Base-by-base conservation (phyloP, 1,140 invertebrate genomes). In the Heliconius himera region DNA sequence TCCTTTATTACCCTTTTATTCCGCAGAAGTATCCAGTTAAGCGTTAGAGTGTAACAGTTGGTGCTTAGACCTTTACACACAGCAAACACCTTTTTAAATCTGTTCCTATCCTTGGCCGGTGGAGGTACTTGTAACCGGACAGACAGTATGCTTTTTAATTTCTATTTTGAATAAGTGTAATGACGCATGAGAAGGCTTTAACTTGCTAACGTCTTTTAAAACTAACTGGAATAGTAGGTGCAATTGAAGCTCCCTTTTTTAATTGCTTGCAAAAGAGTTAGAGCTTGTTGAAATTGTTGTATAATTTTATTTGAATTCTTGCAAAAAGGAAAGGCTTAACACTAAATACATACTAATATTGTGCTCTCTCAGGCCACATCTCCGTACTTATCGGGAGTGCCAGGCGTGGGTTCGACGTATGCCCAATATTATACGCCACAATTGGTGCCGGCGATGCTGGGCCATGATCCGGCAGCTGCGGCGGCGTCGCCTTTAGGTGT, bases 341-440 rank as follows among this genome's bases (percentile, higher is more conserved):
- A 66, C 26, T 66, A 36, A n/a, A 26, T 73, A 5, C 22, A 60
- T 29, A 80, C 56, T 51, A 46, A 60, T 72, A 76, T 88, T 90
- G 86, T 93, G 87, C 29, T 66, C 60, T 78, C 79, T 82, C 95
- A 98, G 97, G 97, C 97, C 88, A 97, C 97, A 89, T 98, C 97
- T 94, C 97, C 98, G 85, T 98, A 98, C 95, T 96, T 98, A 95
- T 97, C 97, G 87, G 97, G 97, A 88, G 97, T 98, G 95, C 97
- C 97, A 88, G 96, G 96, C 86, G 96, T 97, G 87, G 96, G 97
- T 88, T 97, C 96, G 94, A 97, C 97, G 87, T 98, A 98, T 95
- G 98, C 96, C 93, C 98, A 97, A 87, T 98, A 98, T 95, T 97
- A 97, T 86, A 97, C 97, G 89, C 97, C 97, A 87, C 97, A 97